phyloP scores from a whole-genome alignment of 2,113 vertebrate genomes.

The Strigops habroptila region DNA sequence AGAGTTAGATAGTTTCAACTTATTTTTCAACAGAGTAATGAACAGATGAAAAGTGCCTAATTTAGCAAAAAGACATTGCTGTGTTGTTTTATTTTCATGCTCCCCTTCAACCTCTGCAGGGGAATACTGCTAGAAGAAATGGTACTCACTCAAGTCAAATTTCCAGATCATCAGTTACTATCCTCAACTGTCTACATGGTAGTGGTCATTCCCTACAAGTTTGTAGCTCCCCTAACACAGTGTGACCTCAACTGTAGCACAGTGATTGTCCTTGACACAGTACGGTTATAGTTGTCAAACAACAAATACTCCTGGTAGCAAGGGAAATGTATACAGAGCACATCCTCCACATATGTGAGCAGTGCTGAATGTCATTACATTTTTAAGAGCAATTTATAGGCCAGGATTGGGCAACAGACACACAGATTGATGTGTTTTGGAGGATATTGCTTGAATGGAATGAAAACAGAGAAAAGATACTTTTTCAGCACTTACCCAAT shows the following conservation, averaged over 20 bases:
- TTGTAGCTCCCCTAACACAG: background rate
- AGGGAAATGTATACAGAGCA: background rate
- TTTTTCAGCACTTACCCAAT: background rate
- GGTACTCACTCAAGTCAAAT: background rate
- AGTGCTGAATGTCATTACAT: background rate
- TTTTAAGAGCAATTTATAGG: background rate
- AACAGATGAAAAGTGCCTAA: background rate
- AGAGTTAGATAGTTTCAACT: background rate
- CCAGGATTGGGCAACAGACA: background rate
- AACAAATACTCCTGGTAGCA: background rate
- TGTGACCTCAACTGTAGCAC: background rate
- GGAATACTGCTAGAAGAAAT: background rate
- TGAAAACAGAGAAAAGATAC: background rate
- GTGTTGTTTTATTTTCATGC: background rate
- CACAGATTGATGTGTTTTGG: background rate
- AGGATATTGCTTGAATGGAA: background rate
- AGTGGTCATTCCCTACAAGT: background rate
- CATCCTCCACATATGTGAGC: background rate
- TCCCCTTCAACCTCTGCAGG: background rate
- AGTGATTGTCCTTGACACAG: background rate
- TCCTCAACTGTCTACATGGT: background rate
- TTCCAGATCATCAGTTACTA: background rate
- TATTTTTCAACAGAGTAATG: background rate
- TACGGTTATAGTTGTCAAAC: background rate
- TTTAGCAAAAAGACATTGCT: background rate